Percentiles rank a stretch among this genome's conserved stretches.
phyloP scores from a whole-genome alignment of 1,140 invertebrate species.

The Matsumurasca onukii region DNA sequence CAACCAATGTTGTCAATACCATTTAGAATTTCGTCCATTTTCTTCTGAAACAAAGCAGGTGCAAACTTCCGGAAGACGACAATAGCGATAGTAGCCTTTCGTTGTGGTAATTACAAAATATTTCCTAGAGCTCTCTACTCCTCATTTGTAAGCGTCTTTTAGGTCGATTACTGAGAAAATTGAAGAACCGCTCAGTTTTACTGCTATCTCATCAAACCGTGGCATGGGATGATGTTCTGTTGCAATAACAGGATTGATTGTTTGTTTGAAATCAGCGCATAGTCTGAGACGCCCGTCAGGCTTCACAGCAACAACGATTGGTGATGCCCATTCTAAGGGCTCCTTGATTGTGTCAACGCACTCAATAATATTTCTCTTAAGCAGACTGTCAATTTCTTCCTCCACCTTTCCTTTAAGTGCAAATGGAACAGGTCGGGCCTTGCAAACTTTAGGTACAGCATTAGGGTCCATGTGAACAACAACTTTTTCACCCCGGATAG shows the following conservation, averaged over 20 bases:
- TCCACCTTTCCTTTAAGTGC: not conserved
- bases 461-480: not conserved
- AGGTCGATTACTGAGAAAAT: not conserved
- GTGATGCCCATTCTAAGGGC: not conserved
- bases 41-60: not conserved
- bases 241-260: no score
- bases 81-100: not conserved
- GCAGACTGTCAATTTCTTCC: not conserved
- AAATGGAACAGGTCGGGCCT: not conserved
- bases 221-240: no score
- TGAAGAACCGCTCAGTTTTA: not conserved
- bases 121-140: not conserved
- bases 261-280: no score
- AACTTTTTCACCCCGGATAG: not conserved
- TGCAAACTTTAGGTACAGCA: not conserved
- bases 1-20: not conserved
- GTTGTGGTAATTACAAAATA: not conserved
- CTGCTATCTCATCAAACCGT: not conserved
- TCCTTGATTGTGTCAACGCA: not conserved
- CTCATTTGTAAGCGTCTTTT: not conserved
- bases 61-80: not conserved
- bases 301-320: not conserved
- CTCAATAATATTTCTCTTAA: not conserved
- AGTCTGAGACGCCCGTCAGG: no score
- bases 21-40: conserved; percentile 1